A percentile compares a stretch with the other conserved stretches of the same genome.
Conservation (phyloP, 2,797 vertebrate genomes). For the Decapterus maruadsi region DNA sequence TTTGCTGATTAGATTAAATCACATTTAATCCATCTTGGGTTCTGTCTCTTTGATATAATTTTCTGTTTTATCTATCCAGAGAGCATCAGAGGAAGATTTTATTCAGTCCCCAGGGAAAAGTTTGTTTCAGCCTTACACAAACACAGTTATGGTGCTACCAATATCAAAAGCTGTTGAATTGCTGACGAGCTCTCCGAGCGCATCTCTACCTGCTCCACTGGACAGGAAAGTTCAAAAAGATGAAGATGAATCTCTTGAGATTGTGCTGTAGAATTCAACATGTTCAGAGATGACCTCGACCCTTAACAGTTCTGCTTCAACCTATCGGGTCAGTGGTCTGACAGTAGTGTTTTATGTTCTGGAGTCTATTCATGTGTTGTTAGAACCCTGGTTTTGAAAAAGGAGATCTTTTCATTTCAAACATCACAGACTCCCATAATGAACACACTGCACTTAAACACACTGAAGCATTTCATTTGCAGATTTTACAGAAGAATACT, state of each 20-base stretch:
- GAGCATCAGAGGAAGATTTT: rapidly evolving
- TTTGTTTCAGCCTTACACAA: neutral
- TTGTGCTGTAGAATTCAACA: neutral
- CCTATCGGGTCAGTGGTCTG: neutral
- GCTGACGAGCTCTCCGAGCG: neutral
- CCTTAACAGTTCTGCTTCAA: neutral
- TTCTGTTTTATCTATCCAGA: neutral
- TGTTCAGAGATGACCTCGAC: neutral
- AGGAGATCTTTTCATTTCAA: neutral
- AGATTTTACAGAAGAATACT: neutral
- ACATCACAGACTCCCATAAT: neutral
- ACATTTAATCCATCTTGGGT: neutral
- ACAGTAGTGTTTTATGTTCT: neutral
- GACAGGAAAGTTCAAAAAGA: neutral
- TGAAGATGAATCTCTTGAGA: too few relatives aligned
- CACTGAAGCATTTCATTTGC: neutral
- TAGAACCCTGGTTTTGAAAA: neutral
- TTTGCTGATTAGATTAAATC: neutral
- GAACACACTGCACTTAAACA: neutral
- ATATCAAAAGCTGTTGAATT: neutral
- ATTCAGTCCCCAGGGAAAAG: rapidly evolving
- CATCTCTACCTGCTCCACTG: neutral
- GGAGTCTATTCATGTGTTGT: neutral
- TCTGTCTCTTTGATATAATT: neutral
- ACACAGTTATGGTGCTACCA: neutral